Evolutionary conservation across 53 echinoderm and acorn worm species (phyloP), one percentile per base, ranked within the genome.

Genomic region (Crossaster papposus): DNA sequence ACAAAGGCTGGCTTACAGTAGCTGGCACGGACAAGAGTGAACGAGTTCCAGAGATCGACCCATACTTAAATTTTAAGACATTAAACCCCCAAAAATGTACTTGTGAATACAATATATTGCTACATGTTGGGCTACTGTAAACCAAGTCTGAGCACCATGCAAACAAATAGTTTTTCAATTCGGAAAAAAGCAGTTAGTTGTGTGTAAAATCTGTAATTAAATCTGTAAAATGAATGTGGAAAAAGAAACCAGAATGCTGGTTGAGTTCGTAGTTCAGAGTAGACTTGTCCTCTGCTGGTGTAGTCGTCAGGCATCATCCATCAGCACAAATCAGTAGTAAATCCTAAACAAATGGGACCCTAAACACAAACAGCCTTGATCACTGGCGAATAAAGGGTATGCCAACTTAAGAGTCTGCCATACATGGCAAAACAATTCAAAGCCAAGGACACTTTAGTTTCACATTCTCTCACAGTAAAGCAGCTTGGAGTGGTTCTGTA

Each of bases 321-420:
- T 64, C 65, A 28, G 68, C 29, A 26, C 36, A 37, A 2, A 18
- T 15, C 24, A 14, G 29, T 22, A 33, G 35, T 55, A 65, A 38
- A 37, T 65, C 82, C 68, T 63, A 36, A 63, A 82, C n/a, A 28
- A 35, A n/a, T n/a, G 1, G 13, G 50, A 65, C 82, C 38, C 28
- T 70, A 38, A 65, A 68, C 68, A 82, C 82, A 82, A 82, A 58
- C 58, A 68, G 82, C 28, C 65, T 82, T 37, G 68, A 68, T 37
- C 68, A 38, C 82, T 34, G 24, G 64, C 13, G 44, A 29, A 82
- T 23, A 70, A 82, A 82, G 82, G 64, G 65, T 63, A 68, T 32
- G 62, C 36, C 24, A 65, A 3, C 44, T 44, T 14, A 62, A 2
- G 23, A 2, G 62, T 2, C 17, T 62, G 62, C 62, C 62, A 6